Conservation (phyloP, 2,888 invertebrate species). For the Trichogramma evanescens region DNA sequence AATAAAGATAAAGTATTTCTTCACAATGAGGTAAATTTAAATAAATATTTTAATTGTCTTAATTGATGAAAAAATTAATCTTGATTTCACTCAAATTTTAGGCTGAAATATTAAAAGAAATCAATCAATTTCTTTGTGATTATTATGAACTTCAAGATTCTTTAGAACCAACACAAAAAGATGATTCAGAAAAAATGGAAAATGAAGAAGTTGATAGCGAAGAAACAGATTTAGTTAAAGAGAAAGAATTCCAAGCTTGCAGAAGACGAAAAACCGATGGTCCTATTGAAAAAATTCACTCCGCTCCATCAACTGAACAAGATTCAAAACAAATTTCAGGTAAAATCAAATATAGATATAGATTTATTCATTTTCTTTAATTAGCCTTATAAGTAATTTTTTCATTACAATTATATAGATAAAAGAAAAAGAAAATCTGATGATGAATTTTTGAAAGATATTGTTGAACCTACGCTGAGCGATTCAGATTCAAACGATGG, state of each 20-base stretch:
- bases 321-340: background rate
- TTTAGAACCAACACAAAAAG: slow-evolving; percentile 14
- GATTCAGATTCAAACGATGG: slow-evolving; percentile 34
- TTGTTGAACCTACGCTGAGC: slow-evolving; percentile 27
- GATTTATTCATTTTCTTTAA: slow-evolving; percentile 1
- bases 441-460: slow-evolving; percentile 14
- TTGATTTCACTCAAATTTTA: slow-evolving; percentile 21
- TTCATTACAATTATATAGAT: slow-evolving; percentile 7
- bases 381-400: background rate
- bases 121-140: slow-evolving; percentile 30
- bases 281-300: background rate
- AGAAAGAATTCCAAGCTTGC: slow-evolving; percentile 24
- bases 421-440: slow-evolving; percentile 5
- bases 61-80: slow-evolving; percentile 8
- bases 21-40: slow-evolving; percentile 46
- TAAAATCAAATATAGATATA: slow-evolving; percentile 1
- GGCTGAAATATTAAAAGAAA: slow-evolving; percentile 27
- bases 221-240: slow-evolving; percentile 1
- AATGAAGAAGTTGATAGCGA: slow-evolving; percentile 2
- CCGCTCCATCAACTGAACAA: background rate
- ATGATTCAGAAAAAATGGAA: slow-evolving; percentile 18
- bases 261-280: slow-evolving; percentile 29
- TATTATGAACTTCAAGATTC: slow-evolving; percentile 34
- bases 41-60: slow-evolving; percentile 3
- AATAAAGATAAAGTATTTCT: slow-evolving; percentile 54